Evolutionary conservation across 2,888 invertebrate genomes (phyloP).

Genomic region (Pegoplata infirma): DNA sequence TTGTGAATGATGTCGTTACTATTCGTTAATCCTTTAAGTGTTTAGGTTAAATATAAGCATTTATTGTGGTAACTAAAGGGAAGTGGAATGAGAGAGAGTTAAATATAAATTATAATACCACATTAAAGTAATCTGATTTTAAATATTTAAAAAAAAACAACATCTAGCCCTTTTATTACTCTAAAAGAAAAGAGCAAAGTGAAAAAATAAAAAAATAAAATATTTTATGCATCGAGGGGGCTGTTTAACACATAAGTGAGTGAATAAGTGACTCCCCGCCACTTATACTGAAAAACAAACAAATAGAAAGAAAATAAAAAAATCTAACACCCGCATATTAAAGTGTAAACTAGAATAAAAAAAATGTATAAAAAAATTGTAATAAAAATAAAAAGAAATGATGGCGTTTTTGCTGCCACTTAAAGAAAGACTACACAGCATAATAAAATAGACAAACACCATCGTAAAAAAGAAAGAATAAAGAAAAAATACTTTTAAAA

Average conservation of each 20-base stretch:
- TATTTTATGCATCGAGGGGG: slow-evolving; percentile 17
- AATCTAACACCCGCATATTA: slow-evolving; percentile 53
- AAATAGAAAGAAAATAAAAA: not conserved
- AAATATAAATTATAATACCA: not conserved
- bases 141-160: not conserved
- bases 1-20: not conserved
- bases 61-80: slow-evolving; percentile 7
- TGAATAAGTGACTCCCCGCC: not conserved
- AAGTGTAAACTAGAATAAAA: slow-evolving; percentile 36
- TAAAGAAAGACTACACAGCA: slow-evolving; percentile 36
- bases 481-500: slow-evolving; percentile 26
- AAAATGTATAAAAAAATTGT: slow-evolving; percentile 2
- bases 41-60: not conserved
- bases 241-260: no score
- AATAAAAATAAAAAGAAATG: slow-evolving; percentile 30
- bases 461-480: not conserved
- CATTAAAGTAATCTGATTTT: not conserved
- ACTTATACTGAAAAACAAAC: not conserved
- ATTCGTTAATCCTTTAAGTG: slow-evolving; percentile 25
- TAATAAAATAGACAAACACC: slow-evolving; percentile 12
- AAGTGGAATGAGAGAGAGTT: not conserved
- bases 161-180: no score
- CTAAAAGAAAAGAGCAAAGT: not conserved
- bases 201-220: not conserved
- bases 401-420: slow-evolving; percentile 37